A percentile compares a stretch with the other conserved stretches of the same genome.
phyloP scores from a whole-genome alignment of 2,888 invertebrate genomes.

The Caprella mutica region DNA sequence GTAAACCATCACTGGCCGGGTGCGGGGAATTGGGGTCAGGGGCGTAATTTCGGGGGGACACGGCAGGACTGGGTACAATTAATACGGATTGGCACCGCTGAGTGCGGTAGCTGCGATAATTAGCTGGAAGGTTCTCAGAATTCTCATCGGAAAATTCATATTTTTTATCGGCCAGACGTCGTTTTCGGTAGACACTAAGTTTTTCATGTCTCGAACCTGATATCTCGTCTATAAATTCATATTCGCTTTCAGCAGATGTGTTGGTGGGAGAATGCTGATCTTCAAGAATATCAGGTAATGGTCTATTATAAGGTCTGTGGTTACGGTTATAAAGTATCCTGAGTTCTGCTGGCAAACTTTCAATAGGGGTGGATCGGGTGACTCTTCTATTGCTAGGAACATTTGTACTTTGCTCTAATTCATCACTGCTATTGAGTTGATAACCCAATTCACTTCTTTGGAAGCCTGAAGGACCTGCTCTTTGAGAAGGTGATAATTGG shows the following conservation, averaged over 20 bases:
- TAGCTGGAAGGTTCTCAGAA: constrained; percentile 33
- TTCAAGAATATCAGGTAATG: too few relatives aligned
- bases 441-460: too few relatives aligned
- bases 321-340: too few relatives aligned
- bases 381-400: too few relatives aligned
- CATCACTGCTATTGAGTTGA: too few relatives aligned
- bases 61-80: constrained; percentile 25
- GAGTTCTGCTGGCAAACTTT: too few relatives aligned
- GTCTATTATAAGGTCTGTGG: too few relatives aligned
- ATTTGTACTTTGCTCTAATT: too few relatives aligned
- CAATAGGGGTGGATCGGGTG: too few relatives aligned
- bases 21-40: constrained; percentile 23
- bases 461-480: too few relatives aligned
- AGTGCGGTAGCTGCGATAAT: constrained; percentile 29
- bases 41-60: constrained; percentile 22
- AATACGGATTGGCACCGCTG: constrained; percentile 18
- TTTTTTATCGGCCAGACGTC: constrained; percentile 77
- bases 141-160: constrained; percentile 57
- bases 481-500: too few relatives aligned
- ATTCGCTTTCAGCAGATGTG: constrained; percentile 55
- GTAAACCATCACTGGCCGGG: constrained; percentile 19
- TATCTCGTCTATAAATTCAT: constrained; percentile 72
- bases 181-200: constrained; percentile 70
- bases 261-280: too few relatives aligned
- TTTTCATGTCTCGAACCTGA: constrained; percentile 65